Evolutionary conservation across 2,797 vertebrate genomes (phyloP).

Genomic region (Myripristis jacobus): DNA sequence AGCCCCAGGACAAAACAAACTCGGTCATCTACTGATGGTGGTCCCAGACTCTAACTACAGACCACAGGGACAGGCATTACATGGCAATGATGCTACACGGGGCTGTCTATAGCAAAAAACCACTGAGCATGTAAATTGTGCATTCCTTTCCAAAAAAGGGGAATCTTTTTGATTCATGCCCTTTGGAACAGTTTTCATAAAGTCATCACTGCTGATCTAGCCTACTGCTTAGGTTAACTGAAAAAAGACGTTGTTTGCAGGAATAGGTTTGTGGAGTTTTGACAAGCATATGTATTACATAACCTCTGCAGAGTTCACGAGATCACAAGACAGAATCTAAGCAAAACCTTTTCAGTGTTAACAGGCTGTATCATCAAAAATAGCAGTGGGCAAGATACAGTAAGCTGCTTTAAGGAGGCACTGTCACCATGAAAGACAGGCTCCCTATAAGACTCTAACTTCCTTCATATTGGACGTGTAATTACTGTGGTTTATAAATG

Average conservation of each 20-base stretch:
- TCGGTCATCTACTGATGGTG: constrained; percentile 51
- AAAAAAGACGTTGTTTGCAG: not conserved
- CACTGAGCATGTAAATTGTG: constrained; percentile 2
- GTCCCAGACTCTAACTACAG: constrained; percentile 65
- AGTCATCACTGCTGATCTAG: not conserved
- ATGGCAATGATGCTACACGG: constrained; percentile 16
- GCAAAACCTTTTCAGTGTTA: too few relatives aligned
- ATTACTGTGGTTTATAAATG: constrained; percentile 33
- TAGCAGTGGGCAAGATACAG: too few relatives aligned
- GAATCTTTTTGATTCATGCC: not conserved
- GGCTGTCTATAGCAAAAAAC: constrained; percentile 42
- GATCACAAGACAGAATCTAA: not conserved
- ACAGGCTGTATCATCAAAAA: too few relatives aligned
- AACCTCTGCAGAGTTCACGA: not conserved
- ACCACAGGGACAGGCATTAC: constrained; percentile 59
- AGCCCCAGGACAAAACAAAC: constrained; percentile 46
- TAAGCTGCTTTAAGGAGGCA: not conserved
- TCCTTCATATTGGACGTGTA: not conserved
- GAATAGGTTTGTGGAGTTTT: not conserved
- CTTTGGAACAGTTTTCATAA: constrained; percentile 1
- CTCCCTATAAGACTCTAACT: not conserved
- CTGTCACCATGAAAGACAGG: constrained; percentile 1
- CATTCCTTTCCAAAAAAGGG: not conserved
- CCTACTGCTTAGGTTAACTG: not conserved
- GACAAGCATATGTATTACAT: constrained; percentile 1